Conservation (phyloP, 2,797 vertebrate genomes). For the Sitta carolinensis region DNA sequence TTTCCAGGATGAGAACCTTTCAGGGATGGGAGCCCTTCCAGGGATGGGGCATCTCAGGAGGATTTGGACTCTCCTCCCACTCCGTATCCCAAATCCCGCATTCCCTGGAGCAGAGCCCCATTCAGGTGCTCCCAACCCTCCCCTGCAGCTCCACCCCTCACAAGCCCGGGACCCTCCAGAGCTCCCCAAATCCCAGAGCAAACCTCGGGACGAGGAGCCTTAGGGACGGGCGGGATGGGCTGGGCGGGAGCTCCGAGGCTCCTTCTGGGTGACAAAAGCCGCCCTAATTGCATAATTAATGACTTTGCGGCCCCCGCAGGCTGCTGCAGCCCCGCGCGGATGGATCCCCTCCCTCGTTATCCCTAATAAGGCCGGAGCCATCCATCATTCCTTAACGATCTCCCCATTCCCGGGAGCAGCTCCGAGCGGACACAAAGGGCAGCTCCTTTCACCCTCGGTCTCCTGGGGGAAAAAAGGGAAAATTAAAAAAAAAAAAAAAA, state of each 20-base stretch:
- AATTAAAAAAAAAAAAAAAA: too few relatives aligned
- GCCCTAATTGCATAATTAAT: slow-evolving; percentile 40
- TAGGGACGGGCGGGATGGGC: fast-evolving
- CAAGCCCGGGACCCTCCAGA: neutral
- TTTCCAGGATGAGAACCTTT: neutral
- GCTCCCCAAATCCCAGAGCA: neutral
- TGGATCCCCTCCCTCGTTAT: slow-evolving; percentile 24
- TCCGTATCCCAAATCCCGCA: fast-evolving
- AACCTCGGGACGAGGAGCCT: fast-evolving
- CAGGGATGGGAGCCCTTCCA: neutral
- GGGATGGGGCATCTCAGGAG: neutral
- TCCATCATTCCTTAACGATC: slow-evolving; percentile 52
- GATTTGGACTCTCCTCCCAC: neutral
- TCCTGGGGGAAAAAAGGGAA: neutral
- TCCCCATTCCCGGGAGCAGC: neutral
- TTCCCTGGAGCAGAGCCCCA: neutral
- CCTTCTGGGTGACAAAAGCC: neutral
- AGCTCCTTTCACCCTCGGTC: slow-evolving; percentile 15
- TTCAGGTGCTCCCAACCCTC: neutral
- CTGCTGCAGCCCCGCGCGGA: neutral
- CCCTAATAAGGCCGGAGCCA: slow-evolving; percentile 49
- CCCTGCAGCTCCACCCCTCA: neutral
- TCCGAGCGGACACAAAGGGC: neutral
- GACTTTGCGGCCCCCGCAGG: neutral
- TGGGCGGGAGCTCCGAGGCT: neutral